phyloP scores from a whole-genome alignment of 2,888 invertebrate species.

The Argyresthia albistria region DNA sequence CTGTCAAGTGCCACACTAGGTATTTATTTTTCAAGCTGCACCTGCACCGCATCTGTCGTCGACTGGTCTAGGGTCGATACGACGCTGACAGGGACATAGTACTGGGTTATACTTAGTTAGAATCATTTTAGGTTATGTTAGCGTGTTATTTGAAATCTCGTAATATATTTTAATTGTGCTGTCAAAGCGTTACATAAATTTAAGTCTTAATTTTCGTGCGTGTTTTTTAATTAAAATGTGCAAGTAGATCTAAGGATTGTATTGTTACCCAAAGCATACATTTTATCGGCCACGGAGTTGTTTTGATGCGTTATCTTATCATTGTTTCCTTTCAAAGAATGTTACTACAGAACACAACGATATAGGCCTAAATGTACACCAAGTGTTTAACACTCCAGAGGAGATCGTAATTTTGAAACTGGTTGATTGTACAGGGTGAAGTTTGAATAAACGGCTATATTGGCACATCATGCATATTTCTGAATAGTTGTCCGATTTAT shows the following conservation, averaged over 20 bases:
- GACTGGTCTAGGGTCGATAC: constrained; percentile 7
- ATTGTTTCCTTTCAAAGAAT: not conserved
- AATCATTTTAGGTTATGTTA: constrained; percentile 31
- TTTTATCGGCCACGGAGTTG: constrained; percentile 26
- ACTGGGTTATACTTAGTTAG: constrained; percentile 49
- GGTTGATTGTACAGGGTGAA: no score
- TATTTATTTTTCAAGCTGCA: constrained; percentile 43
- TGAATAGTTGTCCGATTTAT: no score
- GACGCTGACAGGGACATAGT: constrained; percentile 41
- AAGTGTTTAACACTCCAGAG: no score
- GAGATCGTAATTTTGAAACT: not conserved
- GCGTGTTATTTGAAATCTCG: constrained; percentile 71
- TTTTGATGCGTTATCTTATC: constrained; percentile 4
- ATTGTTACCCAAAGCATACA: constrained; percentile 65
- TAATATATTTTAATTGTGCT: constrained; percentile 59
- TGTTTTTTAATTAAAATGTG: constrained; percentile 62
- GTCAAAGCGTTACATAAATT: constrained; percentile 39
- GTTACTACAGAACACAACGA: constrained; percentile 6
- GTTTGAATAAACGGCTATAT: no score
- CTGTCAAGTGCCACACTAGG: constrained; percentile 58
- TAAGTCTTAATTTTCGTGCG: constrained; percentile 52
- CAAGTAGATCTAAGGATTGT: constrained; percentile 53
- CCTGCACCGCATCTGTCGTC: constrained; percentile 24
- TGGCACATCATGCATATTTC: no score
- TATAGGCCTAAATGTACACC: constrained; percentile 6